Base-by-base conservation (phyloP, 1,140 invertebrate genomes). In the Hormaphis cornu region DNA sequence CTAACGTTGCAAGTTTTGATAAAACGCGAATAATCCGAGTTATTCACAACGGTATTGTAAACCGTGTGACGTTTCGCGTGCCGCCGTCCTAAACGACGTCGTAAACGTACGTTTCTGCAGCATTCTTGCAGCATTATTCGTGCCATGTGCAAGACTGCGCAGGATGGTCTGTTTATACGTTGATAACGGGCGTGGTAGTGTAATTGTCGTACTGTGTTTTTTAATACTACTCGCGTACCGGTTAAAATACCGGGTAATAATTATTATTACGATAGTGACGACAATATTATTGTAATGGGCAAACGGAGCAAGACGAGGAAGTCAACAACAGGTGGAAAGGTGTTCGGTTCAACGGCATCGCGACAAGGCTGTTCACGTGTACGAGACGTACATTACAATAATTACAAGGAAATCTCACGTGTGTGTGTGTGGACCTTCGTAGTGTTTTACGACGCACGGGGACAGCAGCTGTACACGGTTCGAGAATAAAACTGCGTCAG, bases 311-410 rank as follows among this genome's bases (percentile, higher is more conserved):
- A 56, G 35, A 56, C 53, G 16, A 56, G 53, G 53, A 56, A 56
- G 30, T 56, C 9, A 56, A 56, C 53, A 56, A 56, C 53, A 56
- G 53, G 53, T 56, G 52, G 52, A 53, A 53, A 53, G 52, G 52
- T 53, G 18, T 35, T 35, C n/a, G 53, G 53, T 56, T 56, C 53
- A 56, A 56, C 53, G 53, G 30, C 53, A 35, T 14, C 3, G 28
- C 30, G 20, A 35, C 53, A 56, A 56, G 53, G 53, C 18, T 53
- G n/a, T 52, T 26, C n/a, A 9, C 9, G 35, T 37, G 14, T 9
- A 37, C 3, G 14, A 37, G 14, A 37, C 14, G 14, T 50, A 20
- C 35, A 22, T 35, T 22, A 56, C 9, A 56, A 22, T 20, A 56
- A 35, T 56, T 35, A 20, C 52, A 12, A 33, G 28, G 52, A 54